Evolutionary conservation across 2,113 vertebrate species (phyloP), one percentile per base, ranked within the genome.

Genomic region (Forbesichthys papilliferus): DNA sequence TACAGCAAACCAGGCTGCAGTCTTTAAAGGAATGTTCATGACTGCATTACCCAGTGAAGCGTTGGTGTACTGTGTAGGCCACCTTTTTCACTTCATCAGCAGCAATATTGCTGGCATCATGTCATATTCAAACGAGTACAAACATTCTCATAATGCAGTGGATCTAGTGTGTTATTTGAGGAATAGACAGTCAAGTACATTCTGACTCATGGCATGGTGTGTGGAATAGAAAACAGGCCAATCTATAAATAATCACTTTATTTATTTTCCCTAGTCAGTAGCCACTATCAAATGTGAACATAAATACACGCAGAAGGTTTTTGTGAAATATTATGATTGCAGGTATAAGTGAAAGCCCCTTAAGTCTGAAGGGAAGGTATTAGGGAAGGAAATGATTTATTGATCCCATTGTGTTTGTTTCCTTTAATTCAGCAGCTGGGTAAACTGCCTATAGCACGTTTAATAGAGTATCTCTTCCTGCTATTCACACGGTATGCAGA

Each of bases 311-410:
- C 65, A 69, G 33, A 6, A 8, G 1, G 52, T 55, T 66, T 71
- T 71, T 73, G 56, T 56, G 52, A 46, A 71, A 77, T 72, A 73
- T 79, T 47, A 68, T 61, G 57, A 70, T 70, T 71, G 49, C 67
- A 10, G 14, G 68, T 71, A 63, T 75, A 69, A 64, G 20, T 66
- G 48, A 68, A 75, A 82, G 61, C 63, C 74, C 48, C 56, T 12
- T 65, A 3, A 3, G 57, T 75, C 64, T 81, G 73, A 80, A 56
- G 49, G 71, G 57, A 80, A 82, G 64, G 61, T 83, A 81, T 84
- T 75, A 78, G 71, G 36, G 86, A 73, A 82, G 75, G 80, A 83
- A 88, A 89, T 88, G 75, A 89, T 87, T 83, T 89, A 86, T 86
- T 81, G 87, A 89, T 90, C 78, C 69, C 68, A 53, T 48, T 58